Conservation (phyloP, 2,113 vertebrate species). For the Semicossyphus pulcher region DNA sequence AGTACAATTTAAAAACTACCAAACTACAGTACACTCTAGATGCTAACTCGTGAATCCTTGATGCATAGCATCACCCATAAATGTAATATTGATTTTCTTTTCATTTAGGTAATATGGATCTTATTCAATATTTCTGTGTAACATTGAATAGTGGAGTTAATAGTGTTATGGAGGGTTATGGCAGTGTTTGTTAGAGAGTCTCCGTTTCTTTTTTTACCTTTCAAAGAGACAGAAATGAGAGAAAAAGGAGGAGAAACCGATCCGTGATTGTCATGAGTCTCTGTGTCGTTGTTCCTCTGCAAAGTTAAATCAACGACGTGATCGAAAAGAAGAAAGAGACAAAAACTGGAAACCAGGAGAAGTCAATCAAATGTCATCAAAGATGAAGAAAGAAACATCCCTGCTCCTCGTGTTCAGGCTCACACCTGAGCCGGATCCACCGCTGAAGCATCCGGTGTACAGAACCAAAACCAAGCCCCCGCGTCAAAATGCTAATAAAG, state of each 20-base stretch:
- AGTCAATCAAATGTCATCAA: constrained; percentile 8
- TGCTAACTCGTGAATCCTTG: constrained; percentile 46
- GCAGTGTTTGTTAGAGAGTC: constrained; percentile 48
- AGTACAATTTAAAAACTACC: constrained; percentile 64
- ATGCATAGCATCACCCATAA: constrained; percentile 77
- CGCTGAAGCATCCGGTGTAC: background rate
- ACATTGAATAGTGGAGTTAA: constrained; percentile 51
- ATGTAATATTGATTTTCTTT: constrained; percentile 16
- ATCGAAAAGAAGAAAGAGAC: constrained; percentile 1
- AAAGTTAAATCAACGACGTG: constrained; percentile 6
- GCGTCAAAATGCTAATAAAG: background rate
- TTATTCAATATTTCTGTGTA: constrained; percentile 34
- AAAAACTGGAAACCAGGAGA: background rate
- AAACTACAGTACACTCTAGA: constrained; percentile 64
- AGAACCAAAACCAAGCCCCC: background rate
- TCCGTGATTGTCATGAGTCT: constrained; percentile 66
- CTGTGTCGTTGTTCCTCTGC: constrained; percentile 12
- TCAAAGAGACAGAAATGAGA: constrained; percentile 18
- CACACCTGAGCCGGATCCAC: background rate
- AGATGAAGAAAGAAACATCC: constrained; percentile 3
- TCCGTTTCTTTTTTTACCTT: constrained; percentile 16
- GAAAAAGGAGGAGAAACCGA: constrained; percentile 17
- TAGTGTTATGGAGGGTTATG: constrained; percentile 65
- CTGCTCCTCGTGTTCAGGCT: constrained; percentile 4
- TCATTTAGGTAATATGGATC: constrained; percentile 22